Conservation (phyloP, 2,888 invertebrate genomes). For the Drymonia ruficornis region DNA sequence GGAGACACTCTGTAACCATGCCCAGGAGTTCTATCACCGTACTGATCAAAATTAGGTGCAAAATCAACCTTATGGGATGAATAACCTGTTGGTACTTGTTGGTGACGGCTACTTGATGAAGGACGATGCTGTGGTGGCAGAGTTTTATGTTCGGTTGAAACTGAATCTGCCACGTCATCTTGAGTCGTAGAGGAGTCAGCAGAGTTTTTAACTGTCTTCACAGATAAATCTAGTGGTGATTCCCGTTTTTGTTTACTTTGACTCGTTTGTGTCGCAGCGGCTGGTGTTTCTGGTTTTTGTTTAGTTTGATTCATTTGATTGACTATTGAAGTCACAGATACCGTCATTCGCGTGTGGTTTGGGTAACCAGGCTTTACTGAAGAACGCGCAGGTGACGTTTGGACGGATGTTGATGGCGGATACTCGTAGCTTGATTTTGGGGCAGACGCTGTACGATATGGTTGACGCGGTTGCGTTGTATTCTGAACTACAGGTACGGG, state of each 20-base stretch:
- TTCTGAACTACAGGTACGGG: constrained; percentile 62
- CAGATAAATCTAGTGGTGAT: constrained; percentile 94
- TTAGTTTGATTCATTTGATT: constrained; percentile 79
- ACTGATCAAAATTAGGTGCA: constrained; percentile 88
- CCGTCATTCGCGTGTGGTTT: constrained; percentile 76
- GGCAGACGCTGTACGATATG: constrained; percentile 58
- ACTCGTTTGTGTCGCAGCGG: constrained; percentile 79
- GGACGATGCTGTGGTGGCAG: constrained; percentile 61
- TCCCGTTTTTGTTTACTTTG: constrained; percentile 86
- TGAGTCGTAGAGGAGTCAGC: constrained; percentile 95
- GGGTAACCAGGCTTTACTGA: constrained; percentile 68
- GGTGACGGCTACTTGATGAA: constrained; percentile 54
- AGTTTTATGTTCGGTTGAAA: constrained; percentile 64
- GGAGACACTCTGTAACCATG: constrained; percentile 51
- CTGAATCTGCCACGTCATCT: constrained; percentile 85
- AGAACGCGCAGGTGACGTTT: constrained; percentile 68
- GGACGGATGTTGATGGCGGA: constrained; percentile 58
- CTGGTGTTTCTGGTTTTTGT: constrained; percentile 89
- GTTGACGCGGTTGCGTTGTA: constrained; percentile 55
- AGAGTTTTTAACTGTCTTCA: constrained; percentile 94
- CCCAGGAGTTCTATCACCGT: constrained; percentile 63
- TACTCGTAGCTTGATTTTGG: constrained; percentile 71
- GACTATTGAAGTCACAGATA: constrained; percentile 77
- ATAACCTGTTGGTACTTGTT: constrained; percentile 52
- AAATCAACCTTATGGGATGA: constrained; percentile 91